Evolutionary conservation across 2,888 invertebrate species (phyloP), one percentile per base, ranked within the genome.

Genomic region (Agrotis segetum): DNA sequence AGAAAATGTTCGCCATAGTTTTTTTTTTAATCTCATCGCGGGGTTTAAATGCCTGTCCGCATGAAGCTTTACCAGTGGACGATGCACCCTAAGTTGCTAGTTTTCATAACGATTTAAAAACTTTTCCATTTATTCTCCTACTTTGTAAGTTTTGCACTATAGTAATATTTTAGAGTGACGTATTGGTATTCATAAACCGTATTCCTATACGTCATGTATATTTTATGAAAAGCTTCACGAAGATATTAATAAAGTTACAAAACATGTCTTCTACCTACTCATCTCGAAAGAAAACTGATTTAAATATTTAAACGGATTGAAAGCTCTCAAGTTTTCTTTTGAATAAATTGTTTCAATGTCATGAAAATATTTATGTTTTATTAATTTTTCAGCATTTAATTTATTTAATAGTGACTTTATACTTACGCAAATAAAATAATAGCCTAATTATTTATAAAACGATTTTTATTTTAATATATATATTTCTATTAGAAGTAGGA

Each of bases 301-400:
- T 73, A 17, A 70, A 50, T 50, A 44, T 29, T 44, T 21, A 4
- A 73, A 29, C 3, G n/a, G 46, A 21, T 70, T 49, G 17, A 29
- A 29, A 73, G 29, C 61, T 44, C 60, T 73, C 3, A 29, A 44
- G 1, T 19, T 59, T 69, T 17, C 2, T 17, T 24, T 19, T 17
- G 1, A 1, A n/a, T 29, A 3, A 50, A 14, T 40, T 19, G 21
- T 56, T 55, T n/a, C 9, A 1, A 24, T 24, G 7, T 1, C 14
- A 0, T 5, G 13, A n/a, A 44, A 40, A 40, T 16, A 17, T 47
- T 13, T 3, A 34, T 11, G 4, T 16, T 13, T 40, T 40, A 9
- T 5, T 1, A 1, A 2, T 24, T 44, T 71, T 17, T 13, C 9
- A 68, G 29, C 44, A 7, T 13, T 19, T 1, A 11, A 19, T 1